Evolutionary conservation across 2,797 vertebrate genomes (phyloP), one percentile per base, ranked within the genome.

Genomic region (Acanthurus lineatus): DNA sequence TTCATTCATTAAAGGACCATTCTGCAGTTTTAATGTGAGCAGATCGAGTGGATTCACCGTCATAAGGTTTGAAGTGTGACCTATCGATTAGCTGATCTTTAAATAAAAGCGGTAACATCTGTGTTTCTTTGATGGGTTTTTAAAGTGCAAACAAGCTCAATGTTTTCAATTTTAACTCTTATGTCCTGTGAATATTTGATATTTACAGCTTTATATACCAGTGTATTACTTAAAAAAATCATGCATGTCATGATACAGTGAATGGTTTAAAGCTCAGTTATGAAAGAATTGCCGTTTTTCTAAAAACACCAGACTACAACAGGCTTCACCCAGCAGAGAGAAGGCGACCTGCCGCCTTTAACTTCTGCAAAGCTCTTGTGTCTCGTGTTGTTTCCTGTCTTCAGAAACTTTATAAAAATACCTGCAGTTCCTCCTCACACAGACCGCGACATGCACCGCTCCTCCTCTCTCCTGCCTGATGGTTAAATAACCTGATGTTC

Each of bases 1-100:
- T 63, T 54, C 17, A 45, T 45, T 22, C 28, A 49, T n/a, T 48
- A 58, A 69, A 73, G 68, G 20, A 48, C 35, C 9, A 6, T 75
- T 78, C n/a, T 19, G 4, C 5, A 0, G 11, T 28, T 76, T 73
- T 40, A 4, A 45, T 22, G 16, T 32, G 19, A 20, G 19, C 4
- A 25, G 40, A 17, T 38, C 1, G 3, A 17, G 22, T 47, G 6
- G 5, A 51, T 3, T 49, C 0, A 32, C 38, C 6, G 17, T n/a
- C 17, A 9, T 1, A 7, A 25, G 11, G 14, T n/a, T 0, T 19
- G 16, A 49, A 10, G 19, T 47, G 15, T 6, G 28, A 12, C 42
- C 6, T 5, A 3, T 12, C 19, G 16, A 49, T 35, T 49, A 32
- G 4, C 28, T 32, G 28, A 32, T 32, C 28, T 32, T 32, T 32